Conservation (phyloP, 2,797 vertebrate species). For the Scolopax bukidnonensis region DNA sequence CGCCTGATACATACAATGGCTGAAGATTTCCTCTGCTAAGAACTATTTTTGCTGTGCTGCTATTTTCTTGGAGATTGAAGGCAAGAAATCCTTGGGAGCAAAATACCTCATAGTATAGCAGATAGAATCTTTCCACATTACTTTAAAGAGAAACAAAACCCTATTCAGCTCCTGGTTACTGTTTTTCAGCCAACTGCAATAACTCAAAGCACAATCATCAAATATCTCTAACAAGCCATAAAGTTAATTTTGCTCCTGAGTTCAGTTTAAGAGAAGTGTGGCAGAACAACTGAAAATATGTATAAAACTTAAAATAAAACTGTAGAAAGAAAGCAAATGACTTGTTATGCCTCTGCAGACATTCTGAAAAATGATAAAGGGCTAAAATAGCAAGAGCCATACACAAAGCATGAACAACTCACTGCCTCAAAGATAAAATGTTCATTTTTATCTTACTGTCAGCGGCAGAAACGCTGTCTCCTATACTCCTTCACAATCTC, state of each 20-base stretch:
- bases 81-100: not conserved
- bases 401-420: not conserved
- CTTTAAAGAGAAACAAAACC: not conserved
- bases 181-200: not conserved
- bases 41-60: not conserved
- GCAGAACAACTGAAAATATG: not conserved
- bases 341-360: not conserved
- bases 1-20: not conserved
- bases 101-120: not conserved
- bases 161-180: not conserved
- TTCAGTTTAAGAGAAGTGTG: not conserved
- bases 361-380: not conserved
- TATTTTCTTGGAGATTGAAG: not conserved
- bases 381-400: not conserved
- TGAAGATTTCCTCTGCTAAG: not conserved
- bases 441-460: not conserved
- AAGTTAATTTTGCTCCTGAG: constrained; percentile 4
- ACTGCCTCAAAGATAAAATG: not conserved
- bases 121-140: not conserved
- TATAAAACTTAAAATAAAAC: not conserved
- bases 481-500: not conserved
- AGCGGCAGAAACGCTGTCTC: not conserved
- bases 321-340: not conserved
- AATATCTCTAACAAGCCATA: not conserved
- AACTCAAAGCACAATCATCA: not conserved